A percentile compares a stretch with the other conserved stretches of the same genome.
These are phyloP conservation scores for Andrena praecox DNA, from an alignment of 2,888 invertebrate species.

Conservation along the genomic window DNA sequence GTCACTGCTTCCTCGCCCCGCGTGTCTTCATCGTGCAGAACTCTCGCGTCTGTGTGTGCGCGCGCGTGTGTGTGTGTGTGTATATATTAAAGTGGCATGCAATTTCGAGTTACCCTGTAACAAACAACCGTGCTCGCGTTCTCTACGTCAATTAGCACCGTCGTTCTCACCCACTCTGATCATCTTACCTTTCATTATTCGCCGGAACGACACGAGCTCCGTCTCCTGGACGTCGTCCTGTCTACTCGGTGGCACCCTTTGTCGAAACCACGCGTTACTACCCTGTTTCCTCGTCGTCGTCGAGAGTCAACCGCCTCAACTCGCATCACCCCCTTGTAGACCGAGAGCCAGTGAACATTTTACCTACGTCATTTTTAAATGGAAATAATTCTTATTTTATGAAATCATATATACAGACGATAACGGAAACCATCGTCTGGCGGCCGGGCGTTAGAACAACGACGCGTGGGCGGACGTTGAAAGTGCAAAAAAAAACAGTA, in stretches of 20 bases:
- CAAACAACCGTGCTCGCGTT: conserved; percentile 13
- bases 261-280: neutral
- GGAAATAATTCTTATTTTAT: too few species aligned
- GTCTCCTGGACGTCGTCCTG: neutral
- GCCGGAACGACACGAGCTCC: neutral
- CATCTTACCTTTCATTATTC: conserved; percentile 11
- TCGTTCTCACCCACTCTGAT: conserved; percentile 18
- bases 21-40: conserved; percentile 10
- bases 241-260: neutral
- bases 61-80: conserved; percentile 1
- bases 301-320: neutral
- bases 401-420: too few species aligned
- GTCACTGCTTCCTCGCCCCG: conserved; percentile 32
- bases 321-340: neutral
- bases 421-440: too few species aligned
- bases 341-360: too few species aligned
- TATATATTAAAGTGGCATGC: conserved; percentile 37
- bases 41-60: conserved; percentile 20
- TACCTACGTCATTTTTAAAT: too few species aligned
- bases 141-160: neutral
- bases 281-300: neutral
- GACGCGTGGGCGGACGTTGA: too few species aligned
- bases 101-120: conserved; percentile 15
- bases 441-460: too few species aligned
- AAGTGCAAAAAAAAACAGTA: too few species aligned